A percentile compares a stretch with the other conserved stretches of the same genome.
Evolutionary conservation across 1,140 invertebrate genomes (phyloP).

Genomic region (Holcopasites calliopsidis): DNA sequence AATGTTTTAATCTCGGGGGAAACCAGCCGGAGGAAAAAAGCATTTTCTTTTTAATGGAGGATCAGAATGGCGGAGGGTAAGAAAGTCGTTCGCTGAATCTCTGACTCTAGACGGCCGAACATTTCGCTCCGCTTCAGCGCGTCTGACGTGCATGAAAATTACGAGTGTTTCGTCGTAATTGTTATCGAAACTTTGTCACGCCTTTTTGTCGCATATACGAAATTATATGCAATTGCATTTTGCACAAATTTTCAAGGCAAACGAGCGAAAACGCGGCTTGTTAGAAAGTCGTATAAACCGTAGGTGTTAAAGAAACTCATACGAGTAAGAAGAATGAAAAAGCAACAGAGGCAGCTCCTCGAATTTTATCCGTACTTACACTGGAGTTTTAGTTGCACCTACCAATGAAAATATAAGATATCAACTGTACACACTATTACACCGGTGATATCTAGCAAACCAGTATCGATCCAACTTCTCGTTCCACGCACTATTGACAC

Average conservation of each 20-base stretch:
- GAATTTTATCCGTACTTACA: no score
- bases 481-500: constrained; percentile 5
- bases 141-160: constrained; percentile 7
- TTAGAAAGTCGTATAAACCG: no score
- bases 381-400: background rate
- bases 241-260: no score
- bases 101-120: constrained; percentile 31
- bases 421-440: background rate
- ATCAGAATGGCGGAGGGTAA: constrained; percentile 37
- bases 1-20: constrained; percentile 70
- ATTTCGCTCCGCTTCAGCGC: constrained; percentile 25
- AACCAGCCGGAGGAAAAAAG: constrained; percentile 48
- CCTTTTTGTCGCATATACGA: no score
- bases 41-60: constrained; percentile 67
- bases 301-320: no score
- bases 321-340: no score
- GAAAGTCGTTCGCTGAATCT: constrained; percentile 26
- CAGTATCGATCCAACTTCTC: background rate
- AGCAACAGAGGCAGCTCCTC: no score
- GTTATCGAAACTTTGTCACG: background rate
- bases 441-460: background rate
- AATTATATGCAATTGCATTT: no score
- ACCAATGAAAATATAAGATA: background rate
- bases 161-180: background rate
- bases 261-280: no score